Evolutionary conservation across 2,888 invertebrate genomes (phyloP), one percentile per base, ranked within the genome.

Genomic region (Phytoseiulus persimilis): DNA sequence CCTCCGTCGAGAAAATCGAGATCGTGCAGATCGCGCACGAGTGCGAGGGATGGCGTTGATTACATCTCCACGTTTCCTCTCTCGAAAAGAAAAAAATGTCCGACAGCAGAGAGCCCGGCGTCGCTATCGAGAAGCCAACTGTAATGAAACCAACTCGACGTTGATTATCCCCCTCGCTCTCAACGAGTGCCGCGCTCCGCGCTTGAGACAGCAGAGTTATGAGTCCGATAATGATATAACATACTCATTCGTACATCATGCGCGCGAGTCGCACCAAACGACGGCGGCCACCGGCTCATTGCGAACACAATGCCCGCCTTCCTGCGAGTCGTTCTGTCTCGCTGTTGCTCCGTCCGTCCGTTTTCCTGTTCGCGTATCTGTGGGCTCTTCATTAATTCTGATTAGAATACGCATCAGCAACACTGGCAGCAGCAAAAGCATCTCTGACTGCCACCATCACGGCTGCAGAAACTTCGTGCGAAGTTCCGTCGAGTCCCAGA

Each of bases 331-430:
- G 5, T 9, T 84, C 31, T 1, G 33, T 84, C 31, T 23, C 31
- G 31, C 83, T 5, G 84, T 84, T 84, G 32, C 1, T 84, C 83
- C 33, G 84, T 84, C 31, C 28, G 84, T 84, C 84, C 33, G 84
- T 31, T 33, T 84, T 32, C 84, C 84, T 33, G 84, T 84, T 31
- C 84, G 84, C 33, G 32, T 84, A 33, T 33, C 33, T 84, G 18
- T 23, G 84, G 28, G 32, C 32, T 32, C 18, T 84, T 84, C 84
- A 84, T 33, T 84, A 33, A 32, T 84, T 84, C 33, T 33, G 32
- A 84, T 84, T 84, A 33, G 84, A 32, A 84, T 32, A 32, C 33
- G 84, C 84, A 33, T 33, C 32, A 84, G 33, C 84, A 84, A 33
- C 84, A 84, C 18, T 84, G 84, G 11, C 6, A 33, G 33, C 33